A percentile compares a stretch with the other conserved stretches of the same genome.
phyloP scores from a whole-genome alignment of 2,113 vertebrate genomes.

The Myiagra hebetior region DNA sequence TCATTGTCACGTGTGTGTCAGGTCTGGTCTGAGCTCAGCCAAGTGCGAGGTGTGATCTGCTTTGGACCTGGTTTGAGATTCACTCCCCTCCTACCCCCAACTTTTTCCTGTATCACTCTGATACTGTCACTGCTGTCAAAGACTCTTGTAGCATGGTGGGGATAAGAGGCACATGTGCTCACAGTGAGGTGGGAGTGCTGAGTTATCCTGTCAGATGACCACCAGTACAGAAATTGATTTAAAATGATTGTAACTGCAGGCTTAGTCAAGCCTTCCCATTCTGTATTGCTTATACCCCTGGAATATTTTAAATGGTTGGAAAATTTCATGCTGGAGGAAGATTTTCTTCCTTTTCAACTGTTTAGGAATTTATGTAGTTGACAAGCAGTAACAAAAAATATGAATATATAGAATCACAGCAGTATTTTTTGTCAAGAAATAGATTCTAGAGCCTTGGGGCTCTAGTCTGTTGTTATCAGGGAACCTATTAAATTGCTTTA shows the following conservation, averaged over 20 bases:
- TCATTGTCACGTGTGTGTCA: background rate
- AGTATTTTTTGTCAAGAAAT: background rate
- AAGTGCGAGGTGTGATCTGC: background rate
- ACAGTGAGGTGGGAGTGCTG: background rate
- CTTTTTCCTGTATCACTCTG: background rate
- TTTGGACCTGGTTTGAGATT: background rate
- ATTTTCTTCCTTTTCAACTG: background rate
- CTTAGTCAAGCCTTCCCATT: background rate
- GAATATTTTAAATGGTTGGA: background rate
- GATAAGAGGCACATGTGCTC: background rate
- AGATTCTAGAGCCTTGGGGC: background rate
- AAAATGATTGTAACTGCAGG: background rate
- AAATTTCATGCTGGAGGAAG: background rate
- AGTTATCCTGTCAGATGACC: background rate
- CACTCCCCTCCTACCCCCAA: accelerated
- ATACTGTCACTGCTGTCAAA: background rate
- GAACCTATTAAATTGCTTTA: background rate
- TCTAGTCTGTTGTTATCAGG: background rate
- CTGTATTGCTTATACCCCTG: background rate
- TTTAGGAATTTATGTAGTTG: background rate
- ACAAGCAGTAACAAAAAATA: background rate
- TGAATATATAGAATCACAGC: background rate
- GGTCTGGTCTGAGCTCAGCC: background rate
- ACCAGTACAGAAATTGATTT: background rate
- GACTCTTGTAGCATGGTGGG: background rate